These are phyloP conservation scores for Laticauda laticaudata DNA, from an alignment of 2,113 vertebrate species.

Conservation along the genomic window DNA sequence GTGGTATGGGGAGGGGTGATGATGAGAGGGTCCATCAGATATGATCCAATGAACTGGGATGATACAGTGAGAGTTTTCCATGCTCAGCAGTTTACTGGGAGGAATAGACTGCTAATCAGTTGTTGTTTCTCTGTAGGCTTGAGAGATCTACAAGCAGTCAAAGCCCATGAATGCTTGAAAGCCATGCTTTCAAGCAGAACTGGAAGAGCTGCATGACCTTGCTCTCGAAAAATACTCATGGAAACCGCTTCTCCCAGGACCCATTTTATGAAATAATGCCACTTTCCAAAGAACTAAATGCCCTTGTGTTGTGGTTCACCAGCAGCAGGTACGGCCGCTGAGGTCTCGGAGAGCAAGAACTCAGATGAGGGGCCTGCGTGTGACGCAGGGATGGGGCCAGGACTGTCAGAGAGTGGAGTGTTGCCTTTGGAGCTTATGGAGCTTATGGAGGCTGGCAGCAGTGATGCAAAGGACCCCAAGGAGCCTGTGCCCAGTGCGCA, in stretches of 20 bases:
- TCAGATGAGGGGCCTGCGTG: no score
- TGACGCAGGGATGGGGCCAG: no score
- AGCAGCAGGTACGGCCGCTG: no score
- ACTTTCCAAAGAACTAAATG: background rate
- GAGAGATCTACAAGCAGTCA: background rate
- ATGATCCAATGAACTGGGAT: background rate
- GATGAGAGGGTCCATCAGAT: no score
- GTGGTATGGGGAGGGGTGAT: no score
- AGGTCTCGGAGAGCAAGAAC: no score
- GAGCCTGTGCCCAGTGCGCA: no score
- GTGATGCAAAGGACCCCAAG: no score
- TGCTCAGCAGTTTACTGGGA: background rate
- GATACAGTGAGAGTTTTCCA: background rate
- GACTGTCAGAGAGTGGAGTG: no score
- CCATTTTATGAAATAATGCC: constrained; percentile 16
- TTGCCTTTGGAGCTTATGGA: no score
- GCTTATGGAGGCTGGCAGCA: no score
- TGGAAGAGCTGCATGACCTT: background rate
- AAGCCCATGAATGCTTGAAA: background rate
- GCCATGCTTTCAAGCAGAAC: background rate
- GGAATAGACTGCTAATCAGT: background rate
- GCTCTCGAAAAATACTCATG: background rate
- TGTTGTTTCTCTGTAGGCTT: background rate
- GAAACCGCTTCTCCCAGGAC: background rate
- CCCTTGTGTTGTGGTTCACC: background rate